Evolutionary conservation across 1,140 invertebrate genomes (phyloP).

Genomic region (Caenorhabditis inopinata): DNA sequence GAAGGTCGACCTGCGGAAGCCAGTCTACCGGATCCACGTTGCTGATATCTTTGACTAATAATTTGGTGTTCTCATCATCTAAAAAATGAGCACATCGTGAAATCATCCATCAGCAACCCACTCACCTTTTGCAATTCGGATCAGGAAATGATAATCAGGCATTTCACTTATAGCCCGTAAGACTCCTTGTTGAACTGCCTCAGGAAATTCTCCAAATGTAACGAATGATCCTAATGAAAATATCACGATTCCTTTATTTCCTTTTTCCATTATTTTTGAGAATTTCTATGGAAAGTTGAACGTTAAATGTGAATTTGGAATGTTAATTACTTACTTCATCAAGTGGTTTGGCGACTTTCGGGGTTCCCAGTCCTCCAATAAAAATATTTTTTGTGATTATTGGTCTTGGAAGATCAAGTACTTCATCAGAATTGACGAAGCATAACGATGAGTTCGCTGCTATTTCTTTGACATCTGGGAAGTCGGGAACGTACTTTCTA

Average conservation of each 20-base stretch:
- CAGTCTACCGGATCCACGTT: too few relatives aligned
- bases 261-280: conserved; percentile 41
- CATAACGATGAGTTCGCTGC: conserved; percentile 43
- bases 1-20: too few relatives aligned
- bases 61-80: conserved; percentile 31
- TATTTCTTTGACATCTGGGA: conserved; percentile 49
- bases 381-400: conserved; percentile 51
- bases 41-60: not conserved
- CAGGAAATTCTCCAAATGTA: not conserved
- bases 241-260: conserved; percentile 43
- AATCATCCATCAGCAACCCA: too few relatives aligned
- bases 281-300: conserved; percentile 19
- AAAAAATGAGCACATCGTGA: not conserved
- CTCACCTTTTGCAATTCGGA: conserved; percentile 43
- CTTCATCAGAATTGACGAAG: too few relatives aligned
- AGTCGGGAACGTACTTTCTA: conserved; percentile 36
- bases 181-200: not conserved
- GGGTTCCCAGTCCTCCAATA: conserved; percentile 49
- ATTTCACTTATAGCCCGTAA: conserved; percentile 3
- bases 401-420: conserved; percentile 49
- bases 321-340: conserved; percentile 46
- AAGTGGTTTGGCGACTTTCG: conserved; percentile 37
- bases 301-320: not conserved
- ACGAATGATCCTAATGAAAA: conserved; percentile 49
- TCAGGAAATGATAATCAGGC: conserved; percentile 45